A percentile compares a stretch with the other conserved stretches of the same genome.
These are phyloP conservation scores for Gryon sp. DNA, from an alignment of 1,140 invertebrate genomes.

Conservation along the genomic window DNA sequence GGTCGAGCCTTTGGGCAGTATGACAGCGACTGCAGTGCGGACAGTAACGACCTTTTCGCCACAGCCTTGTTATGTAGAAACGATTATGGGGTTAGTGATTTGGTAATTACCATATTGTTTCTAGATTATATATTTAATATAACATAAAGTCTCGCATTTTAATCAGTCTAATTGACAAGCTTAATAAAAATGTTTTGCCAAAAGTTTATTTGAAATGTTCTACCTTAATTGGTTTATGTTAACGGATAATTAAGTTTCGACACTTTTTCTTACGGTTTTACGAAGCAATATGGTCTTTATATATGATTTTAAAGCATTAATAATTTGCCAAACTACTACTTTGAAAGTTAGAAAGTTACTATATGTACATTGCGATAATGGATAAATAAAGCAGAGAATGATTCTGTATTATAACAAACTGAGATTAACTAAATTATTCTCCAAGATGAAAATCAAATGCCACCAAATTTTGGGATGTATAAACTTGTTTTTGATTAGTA, in stretches of 20 bases:
- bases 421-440: no score
- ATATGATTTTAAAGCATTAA: slow-evolving; percentile 46
- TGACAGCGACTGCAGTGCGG: slow-evolving; percentile 80
- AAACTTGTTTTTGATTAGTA: no score
- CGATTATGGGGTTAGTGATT: slow-evolving; percentile 76
- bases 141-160: neutral
- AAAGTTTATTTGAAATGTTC: no score
- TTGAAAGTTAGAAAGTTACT: slow-evolving; percentile 20
- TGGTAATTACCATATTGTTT: slow-evolving; percentile 65
- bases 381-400: slow-evolving; percentile 25
- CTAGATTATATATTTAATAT: slow-evolving; percentile 1
- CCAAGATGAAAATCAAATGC: no score
- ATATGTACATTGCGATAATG: slow-evolving; percentile 15
- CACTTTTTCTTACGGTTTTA: no score
- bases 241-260: no score
- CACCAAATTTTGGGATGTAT: no score
- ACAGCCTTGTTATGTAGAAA: slow-evolving; percentile 79
- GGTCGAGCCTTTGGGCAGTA: slow-evolving; percentile 77
- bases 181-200: no score
- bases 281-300: slow-evolving; percentile 66
- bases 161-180: no score
- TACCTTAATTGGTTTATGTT: neutral
- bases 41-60: slow-evolving; percentile 81
- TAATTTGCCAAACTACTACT: slow-evolving; percentile 15
- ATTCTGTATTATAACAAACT: no score